Base-by-base conservation (phyloP, 2,113 vertebrate species). In the Trichomycterus rosablanca region DNA sequence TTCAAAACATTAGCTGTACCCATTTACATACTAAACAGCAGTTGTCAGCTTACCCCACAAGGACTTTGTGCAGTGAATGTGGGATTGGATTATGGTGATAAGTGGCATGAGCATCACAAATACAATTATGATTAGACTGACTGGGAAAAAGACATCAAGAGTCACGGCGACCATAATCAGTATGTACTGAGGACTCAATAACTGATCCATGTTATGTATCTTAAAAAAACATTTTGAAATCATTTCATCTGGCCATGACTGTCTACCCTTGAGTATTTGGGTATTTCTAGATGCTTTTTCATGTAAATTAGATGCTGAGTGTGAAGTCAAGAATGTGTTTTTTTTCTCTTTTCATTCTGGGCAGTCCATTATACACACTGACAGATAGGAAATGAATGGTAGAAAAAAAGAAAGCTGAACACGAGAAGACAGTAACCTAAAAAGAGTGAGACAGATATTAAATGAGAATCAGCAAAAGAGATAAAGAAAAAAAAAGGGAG, bases 301-400 rank as follows among this genome's bases (percentile, higher is more conserved):
- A 82, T 82, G 78, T 68, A 69, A 82, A 84, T 76, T 48, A 76
- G 60, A 74, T 54, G 15, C 69, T 63, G 75, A 67, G 73, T 70
- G 71, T 73, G 66, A 66, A 81, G 70, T 75, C 49, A 81, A 68
- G 74, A 79, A 78, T 80, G 68, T 54, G 48, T 57, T 68, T 68
- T 70, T 63, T 62, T 46, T 60, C 66, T 75, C 72, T 61, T 72
- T 78, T 82, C 67, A 59, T 75, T 59, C 73, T 50, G 67, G 77
- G 72, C 76, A 59, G 75, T 79, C 78, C 46, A 56, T 80, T 79
- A 78, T 12, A 30, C 26, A 30, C 7, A n/a, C n/a, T n/a, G n/a
- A n/a, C n/a, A n/a, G n/a, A 7, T 3, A 42, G 40, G 26, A 56
- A 56, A 42, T 56, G 53, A 56, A 56, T 35, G 40, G 34, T 34